Evolutionary conservation across 2,797 vertebrate genomes (phyloP).

Genomic region (Morus bassanus): DNA sequence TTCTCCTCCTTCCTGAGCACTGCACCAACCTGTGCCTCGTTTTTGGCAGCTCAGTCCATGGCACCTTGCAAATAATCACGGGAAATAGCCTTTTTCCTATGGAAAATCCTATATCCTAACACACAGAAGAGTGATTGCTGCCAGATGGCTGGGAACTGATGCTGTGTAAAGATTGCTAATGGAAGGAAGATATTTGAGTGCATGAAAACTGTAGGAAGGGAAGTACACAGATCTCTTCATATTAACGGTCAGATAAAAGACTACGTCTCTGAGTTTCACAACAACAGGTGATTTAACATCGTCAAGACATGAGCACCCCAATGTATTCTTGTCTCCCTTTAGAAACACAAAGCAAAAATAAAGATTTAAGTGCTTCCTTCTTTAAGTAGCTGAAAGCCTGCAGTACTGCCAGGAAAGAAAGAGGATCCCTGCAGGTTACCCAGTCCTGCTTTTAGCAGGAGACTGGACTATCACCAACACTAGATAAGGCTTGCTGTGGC

Average conservation of each 20-base stretch:
- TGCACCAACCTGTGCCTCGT: not conserved
- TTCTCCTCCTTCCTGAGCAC: not conserved
- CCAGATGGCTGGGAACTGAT: conserved; percentile 10
- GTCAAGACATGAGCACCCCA: not conserved
- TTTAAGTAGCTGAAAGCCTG: not conserved
- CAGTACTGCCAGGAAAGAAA: not conserved
- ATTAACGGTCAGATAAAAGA: not conserved
- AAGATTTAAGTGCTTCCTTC: not conserved
- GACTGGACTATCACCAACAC: not conserved
- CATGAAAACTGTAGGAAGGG: not conserved
- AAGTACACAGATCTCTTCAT: not conserved
- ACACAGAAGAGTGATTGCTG: not conserved
- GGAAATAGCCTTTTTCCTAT: conserved; percentile 8
- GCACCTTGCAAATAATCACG: not conserved
- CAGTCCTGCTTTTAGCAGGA: not conserved
- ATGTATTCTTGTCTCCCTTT: not conserved
- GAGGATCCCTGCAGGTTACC: not conserved
- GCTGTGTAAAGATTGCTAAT: not conserved
- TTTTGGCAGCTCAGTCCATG: not conserved
- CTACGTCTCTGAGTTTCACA: not conserved
- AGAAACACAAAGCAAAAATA: not conserved
- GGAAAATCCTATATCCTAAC: conserved; percentile 12
- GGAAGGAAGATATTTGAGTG: not conserved
- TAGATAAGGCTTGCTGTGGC: not conserved
- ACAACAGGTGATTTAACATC: not conserved